Percentiles rank a stretch among this genome's conserved stretches.
Conservation (phyloP, 2,888 invertebrate species). For the Zonitis immaculata region DNA sequence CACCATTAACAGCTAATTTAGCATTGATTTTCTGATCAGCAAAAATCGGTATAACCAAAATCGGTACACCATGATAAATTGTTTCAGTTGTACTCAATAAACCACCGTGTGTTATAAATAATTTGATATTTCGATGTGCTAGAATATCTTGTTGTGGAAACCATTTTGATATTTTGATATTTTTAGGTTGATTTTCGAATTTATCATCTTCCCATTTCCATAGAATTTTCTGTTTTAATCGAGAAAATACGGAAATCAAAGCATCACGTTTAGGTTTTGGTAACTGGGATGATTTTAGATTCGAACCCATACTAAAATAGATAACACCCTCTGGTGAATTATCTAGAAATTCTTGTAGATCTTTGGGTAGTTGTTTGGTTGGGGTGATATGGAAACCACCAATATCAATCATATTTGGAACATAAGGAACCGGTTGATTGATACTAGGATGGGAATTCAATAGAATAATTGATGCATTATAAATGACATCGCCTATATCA, state of each 20-base stretch:
- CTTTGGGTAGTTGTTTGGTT: constrained; percentile 37
- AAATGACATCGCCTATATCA: constrained; percentile 27
- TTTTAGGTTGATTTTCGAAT: constrained; percentile 27
- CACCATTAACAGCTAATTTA: not conserved
- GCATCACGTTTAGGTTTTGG: constrained; percentile 51
- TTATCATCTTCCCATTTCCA: constrained; percentile 65
- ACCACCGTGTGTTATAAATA: constrained; percentile 15
- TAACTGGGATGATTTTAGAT: constrained; percentile 54
- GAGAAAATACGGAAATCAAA: constrained; percentile 55
- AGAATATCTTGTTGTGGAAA: constrained; percentile 28
- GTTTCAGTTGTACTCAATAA: constrained; percentile 13
- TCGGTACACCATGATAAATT: constrained; percentile 7
- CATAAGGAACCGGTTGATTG: constrained; percentile 50
- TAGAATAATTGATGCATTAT: constrained; percentile 37
- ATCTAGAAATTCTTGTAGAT: constrained; percentile 53
- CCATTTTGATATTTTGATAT: constrained; percentile 24
- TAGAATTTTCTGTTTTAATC: constrained; percentile 58
- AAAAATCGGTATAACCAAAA: constrained; percentile 12
- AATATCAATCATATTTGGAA: constrained; percentile 56
- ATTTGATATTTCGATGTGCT: constrained; percentile 14
- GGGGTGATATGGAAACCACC: constrained; percentile 52
- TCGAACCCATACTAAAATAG: constrained; percentile 59
- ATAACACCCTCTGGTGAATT: constrained; percentile 53
- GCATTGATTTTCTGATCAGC: constrained; percentile 15
- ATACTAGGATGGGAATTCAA: constrained; percentile 51